These are phyloP conservation scores for Callitettix versicolor DNA, from an alignment of 1,140 invertebrate species.

Conservation along the genomic window DNA sequence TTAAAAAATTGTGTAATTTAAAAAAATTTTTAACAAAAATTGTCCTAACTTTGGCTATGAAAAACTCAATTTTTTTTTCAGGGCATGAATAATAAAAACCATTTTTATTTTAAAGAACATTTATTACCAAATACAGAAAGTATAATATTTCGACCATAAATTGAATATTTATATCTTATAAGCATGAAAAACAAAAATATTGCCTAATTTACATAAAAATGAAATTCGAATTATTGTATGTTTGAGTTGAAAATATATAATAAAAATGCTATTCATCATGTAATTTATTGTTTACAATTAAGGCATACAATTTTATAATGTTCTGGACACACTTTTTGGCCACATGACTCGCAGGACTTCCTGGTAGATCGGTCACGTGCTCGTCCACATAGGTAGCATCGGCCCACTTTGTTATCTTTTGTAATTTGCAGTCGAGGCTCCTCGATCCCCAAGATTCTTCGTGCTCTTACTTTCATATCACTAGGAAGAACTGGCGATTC, in stretches of 20 bases:
- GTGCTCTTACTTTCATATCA: conserved; percentile 2
- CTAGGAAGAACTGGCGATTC: not conserved
- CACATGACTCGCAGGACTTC: conserved; percentile 4
- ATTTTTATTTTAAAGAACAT: not conserved
- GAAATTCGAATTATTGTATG: not conserved
- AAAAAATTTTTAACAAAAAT: too few species aligned
- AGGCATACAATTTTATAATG: conserved; percentile 1
- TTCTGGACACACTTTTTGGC: conserved; percentile 5
- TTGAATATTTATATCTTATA: not conserved
- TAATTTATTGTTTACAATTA: not conserved
- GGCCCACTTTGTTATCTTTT: not conserved
- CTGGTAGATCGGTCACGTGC: not conserved
- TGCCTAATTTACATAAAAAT: too few species aligned
- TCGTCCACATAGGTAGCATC: conserved; percentile 6
- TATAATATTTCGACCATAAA: not conserved
- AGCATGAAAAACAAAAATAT: not conserved
- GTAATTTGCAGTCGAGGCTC: not conserved
- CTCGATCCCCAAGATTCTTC: not conserved
- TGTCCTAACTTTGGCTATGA: not conserved
- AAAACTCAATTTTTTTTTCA: not conserved
- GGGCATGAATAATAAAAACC: conserved; percentile 3
- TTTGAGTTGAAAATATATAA: not conserved
- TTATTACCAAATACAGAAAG: not conserved
- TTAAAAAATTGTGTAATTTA: too few species aligned
- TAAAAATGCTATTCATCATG: not conserved